Percentiles rank a stretch among this genome's conserved stretches.
These are phyloP conservation scores for Drosophila neotestacea DNA, from an alignment of 2,888 invertebrate genomes.

Conservation along the genomic window DNA sequence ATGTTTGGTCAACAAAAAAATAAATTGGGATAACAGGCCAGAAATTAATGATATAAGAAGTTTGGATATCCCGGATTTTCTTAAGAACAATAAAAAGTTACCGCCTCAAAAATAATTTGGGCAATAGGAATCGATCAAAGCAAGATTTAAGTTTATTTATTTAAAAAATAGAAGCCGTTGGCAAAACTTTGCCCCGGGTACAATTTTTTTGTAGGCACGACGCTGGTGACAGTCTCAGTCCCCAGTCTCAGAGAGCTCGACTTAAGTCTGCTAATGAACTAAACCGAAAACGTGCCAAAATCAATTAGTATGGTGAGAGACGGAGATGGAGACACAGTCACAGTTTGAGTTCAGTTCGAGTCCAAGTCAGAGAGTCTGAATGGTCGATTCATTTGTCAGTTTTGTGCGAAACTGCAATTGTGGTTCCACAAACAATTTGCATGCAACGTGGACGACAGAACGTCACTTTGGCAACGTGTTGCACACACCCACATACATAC, in stretches of 20 bases:
- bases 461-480: slow-evolving; percentile 20
- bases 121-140: no score
- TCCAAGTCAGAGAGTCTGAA: slow-evolving; percentile 2
- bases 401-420: slow-evolving; percentile 72
- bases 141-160: no score
- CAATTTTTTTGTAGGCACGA: no score
- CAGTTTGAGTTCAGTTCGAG: background rate
- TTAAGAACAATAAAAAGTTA: no score
- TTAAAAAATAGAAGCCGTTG: no score
- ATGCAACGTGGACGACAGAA: slow-evolving; percentile 15
- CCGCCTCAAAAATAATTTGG: no score
- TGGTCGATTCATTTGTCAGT: slow-evolving; percentile 68
- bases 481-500: slow-evolving; percentile 42
- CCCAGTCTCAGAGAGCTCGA: slow-evolving; percentile 5
- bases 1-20: no score
- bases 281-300: slow-evolving; percentile 73
- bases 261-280: slow-evolving; percentile 71
- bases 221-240: slow-evolving; percentile 24
- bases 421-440: slow-evolving; percentile 52
- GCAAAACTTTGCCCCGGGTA: no score
- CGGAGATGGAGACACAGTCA: slow-evolving; percentile 12
- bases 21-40: no score
- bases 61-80: no score
- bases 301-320: slow-evolving; percentile 72
- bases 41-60: no score